These are phyloP conservation scores for Octonoba sinensis DNA, from an alignment of 2,888 invertebrate genomes.

Conservation along the genomic window DNA sequence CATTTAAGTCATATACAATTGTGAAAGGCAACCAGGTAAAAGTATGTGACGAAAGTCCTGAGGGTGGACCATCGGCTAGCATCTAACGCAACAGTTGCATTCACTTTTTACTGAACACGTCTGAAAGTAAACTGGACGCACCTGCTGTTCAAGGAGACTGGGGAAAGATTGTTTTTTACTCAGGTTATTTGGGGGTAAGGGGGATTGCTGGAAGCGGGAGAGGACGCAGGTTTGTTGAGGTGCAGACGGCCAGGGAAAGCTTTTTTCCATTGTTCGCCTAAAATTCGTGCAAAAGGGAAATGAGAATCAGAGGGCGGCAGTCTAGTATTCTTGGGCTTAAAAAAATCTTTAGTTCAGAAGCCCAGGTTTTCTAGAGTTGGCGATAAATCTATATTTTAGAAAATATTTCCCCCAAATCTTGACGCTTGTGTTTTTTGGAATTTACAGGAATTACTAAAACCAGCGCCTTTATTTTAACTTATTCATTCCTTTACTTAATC, in stretches of 20 bases:
- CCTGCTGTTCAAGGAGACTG: slow-evolving; percentile 31
- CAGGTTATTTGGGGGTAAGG: slow-evolving; percentile 9
- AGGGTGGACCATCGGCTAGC: no score
- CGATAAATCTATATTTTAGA: no score
- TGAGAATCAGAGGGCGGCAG: slow-evolving; percentile 31
- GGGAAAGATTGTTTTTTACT: slow-evolving; percentile 38
- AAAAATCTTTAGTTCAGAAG: slow-evolving; percentile 7
- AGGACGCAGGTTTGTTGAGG: slow-evolving; percentile 16
- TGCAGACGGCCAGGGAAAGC: slow-evolving; percentile 42
- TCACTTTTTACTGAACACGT: slow-evolving; percentile 41
- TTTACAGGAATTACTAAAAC: no score
- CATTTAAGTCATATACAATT: no score
- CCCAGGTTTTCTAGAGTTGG: neutral
- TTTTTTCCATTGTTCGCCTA: slow-evolving; percentile 29
- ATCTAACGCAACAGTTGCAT: slow-evolving; percentile 55
- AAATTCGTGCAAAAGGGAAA: slow-evolving; percentile 37
- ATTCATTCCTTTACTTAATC: no score
- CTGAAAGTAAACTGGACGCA: slow-evolving; percentile 52
- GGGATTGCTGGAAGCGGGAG: slow-evolving; percentile 4
- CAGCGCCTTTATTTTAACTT: no score
- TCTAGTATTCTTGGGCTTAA: slow-evolving; percentile 11
- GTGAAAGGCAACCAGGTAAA: no score
- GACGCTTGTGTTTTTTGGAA: no score
- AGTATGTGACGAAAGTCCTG: no score
- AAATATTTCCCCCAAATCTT: neutral